Evolutionary conservation across 2,113 vertebrate species (phyloP).

Genomic region (Sebastes fasciatus): DNA sequence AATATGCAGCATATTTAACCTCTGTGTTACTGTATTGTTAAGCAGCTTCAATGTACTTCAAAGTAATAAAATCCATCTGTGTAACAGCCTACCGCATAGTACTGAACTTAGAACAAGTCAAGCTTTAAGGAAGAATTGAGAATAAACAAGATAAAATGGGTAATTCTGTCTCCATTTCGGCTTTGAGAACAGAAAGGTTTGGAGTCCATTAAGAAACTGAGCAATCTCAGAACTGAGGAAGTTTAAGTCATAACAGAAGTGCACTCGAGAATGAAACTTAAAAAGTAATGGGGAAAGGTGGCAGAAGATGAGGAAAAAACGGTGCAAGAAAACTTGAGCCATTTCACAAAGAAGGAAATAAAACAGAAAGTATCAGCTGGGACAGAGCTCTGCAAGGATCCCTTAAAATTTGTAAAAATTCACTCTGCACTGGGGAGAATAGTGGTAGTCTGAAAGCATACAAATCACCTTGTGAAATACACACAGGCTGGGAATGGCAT

Average conservation of each 20-base stretch:
- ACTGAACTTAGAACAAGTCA: not conserved
- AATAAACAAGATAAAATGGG: constrained; percentile 13
- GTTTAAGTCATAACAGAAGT: constrained; percentile 18
- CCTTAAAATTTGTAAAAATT: constrained; percentile 16
- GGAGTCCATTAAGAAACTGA: constrained; percentile 2
- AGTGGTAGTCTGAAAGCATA: not conserved
- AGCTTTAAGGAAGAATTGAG: not conserved
- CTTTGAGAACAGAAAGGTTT: constrained; percentile 19
- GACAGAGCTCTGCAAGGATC: constrained; percentile 7
- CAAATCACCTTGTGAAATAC: not conserved
- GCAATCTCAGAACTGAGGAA: constrained; percentile 22
- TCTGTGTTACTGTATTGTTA: not conserved
- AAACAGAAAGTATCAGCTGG: constrained; percentile 2
- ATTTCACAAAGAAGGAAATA: constrained; percentile 15
- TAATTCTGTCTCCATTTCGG: not conserved
- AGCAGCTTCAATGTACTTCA: not conserved
- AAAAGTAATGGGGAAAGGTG: constrained; percentile 33
- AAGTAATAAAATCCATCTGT: not conserved
- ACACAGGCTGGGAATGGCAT: constrained; percentile 1
- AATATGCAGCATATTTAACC: not conserved
- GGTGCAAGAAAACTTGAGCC: not conserved
- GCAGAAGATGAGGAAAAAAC: not conserved
- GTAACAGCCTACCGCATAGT: not conserved
- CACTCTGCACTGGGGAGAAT: not conserved
- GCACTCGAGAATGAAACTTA: constrained; percentile 35